Base-by-base conservation (phyloP, 2,888 invertebrate genomes). In the Aphrophora alni region DNA sequence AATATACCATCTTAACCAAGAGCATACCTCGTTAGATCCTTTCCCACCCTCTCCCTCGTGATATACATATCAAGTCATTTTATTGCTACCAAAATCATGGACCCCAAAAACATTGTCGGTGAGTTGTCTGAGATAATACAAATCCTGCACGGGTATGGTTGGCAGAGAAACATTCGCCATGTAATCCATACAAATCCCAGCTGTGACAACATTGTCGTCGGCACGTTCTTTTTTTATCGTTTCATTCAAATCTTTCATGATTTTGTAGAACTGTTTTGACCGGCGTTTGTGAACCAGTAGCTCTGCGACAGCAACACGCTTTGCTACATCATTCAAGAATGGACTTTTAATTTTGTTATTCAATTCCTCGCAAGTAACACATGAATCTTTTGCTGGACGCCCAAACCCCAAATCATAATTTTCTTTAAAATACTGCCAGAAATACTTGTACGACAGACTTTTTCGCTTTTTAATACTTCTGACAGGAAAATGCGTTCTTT, bases 41-140 rank as follows among this genome's bases (percentile, higher is more conserved):
- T 82, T 81, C 27, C 38, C 71, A 44, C 80, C 78, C 14, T 82
- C 69, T 27, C 80, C 80, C 75, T 82, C 80, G 71, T 80, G 80
- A 25, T 80, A 75, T 25, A 80, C 71, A 75, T 75, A 75, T 38
- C 33, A 38, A 21, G 73, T 69, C 44, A 75, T 38, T 70, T 80
- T 38, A n/a, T 38, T 26, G 68, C 70, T 80, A 27, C 59, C 27
- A 12, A 78, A 51, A 68, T 79, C 21, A 73, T 80, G 71, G 21
- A 80, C 59, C 80, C n/a, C 76, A 71, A 80, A 80, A 27, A 75
- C 51, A 38, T 80, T 75, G 27, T 70, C 71, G 26, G 80, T 80
- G 2, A 80, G n/a, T n/a, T 76, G 80, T 25, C 76, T 38, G 71
- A 71, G 59, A 38, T 76, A 80, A 28, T 80, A 80, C 27, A 51